Evolutionary conservation across 2,797 vertebrate genomes (phyloP), one percentile per base, ranked within the genome.

Genomic region (Lacerta bilineata): DNA sequence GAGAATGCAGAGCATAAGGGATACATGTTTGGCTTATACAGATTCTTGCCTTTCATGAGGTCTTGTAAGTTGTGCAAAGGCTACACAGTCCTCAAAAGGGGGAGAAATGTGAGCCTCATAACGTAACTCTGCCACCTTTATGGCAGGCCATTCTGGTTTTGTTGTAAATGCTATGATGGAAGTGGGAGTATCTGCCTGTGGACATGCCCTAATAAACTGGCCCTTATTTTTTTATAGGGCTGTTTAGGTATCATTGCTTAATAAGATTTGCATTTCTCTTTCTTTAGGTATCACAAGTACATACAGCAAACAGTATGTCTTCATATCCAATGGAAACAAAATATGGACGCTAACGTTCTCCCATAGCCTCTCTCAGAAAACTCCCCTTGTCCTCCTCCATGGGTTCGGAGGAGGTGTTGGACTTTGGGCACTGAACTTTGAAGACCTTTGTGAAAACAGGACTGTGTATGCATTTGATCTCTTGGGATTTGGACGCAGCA

Each of bases 401-500:
- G 98, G 99, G 0, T 99, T 99, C 78, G 99, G 98, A 84, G 97
- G 98, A 8, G 99, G 99, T 1, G 97, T 99, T 79, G 98, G 98
- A 91, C 97, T 99, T 43, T 99, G 99, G 99, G 98, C 97, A 84
- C 97, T 98, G 91, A 99, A 99, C 95, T 97, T 99, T 94, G 98
- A 98, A 82, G 96, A 97, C 43, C 97, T 99, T 69, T 98, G 97
- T 84, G 97, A 96, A 91, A 92, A 95, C 81, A 97, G 98, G 76
- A 97, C 98, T 0, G 92, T 99, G 84, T 98, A 98, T 46, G 98
- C 98, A 88, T 95, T 99, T 1, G 99, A 99, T 95, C 96, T 99
- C 71, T 95, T 99, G 95, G 98, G 99, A 84, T 99, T 99, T 90
- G 99, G 99, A n/a, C 98, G 96, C 94, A 99, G 99, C 96, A 98